phyloP scores from a whole-genome alignment of 2,797 vertebrate species.

The Benthosema pterotum region DNA sequence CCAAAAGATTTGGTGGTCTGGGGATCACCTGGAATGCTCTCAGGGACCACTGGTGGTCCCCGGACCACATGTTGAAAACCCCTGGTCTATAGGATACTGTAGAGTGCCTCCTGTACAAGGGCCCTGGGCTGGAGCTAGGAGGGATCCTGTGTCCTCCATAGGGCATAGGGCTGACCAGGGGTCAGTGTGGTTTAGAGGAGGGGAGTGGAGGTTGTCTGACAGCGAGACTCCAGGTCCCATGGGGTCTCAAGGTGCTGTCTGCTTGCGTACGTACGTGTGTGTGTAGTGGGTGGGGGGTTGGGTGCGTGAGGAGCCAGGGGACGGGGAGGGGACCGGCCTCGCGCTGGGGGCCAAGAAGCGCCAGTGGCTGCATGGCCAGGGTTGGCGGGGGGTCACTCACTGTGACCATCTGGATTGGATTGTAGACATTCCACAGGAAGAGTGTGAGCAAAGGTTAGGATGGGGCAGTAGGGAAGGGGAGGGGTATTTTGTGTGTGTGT shows the following conservation, averaged over 20 bases:
- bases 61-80: too few relatives aligned
- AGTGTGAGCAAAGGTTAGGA: conserved; percentile 77
- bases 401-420: conserved; percentile 82
- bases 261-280: too few relatives aligned
- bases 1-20: too few relatives aligned
- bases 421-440: conserved; percentile 81
- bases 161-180: conserved; percentile 54
- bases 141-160: too few relatives aligned
- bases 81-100: too few relatives aligned
- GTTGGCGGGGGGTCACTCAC: conserved; percentile 53
- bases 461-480: conserved; percentile 47
- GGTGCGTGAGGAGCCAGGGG: conserved; percentile 26
- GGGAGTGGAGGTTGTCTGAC: conserved; percentile 18
- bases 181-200: conserved; percentile 60
- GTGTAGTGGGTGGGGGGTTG: background rate
- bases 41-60: too few relatives aligned
- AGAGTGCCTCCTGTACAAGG: too few relatives aligned
- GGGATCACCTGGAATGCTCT: too few relatives aligned
- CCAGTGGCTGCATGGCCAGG: conserved; percentile 34
- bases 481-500: conserved; percentile 45
- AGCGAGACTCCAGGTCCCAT: conserved; percentile 45
- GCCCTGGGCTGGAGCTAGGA: too few relatives aligned
- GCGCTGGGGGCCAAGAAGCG: conserved; percentile 45
- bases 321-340: background rate
- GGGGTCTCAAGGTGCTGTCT: conserved; percentile 53